Base-by-base conservation (phyloP, 1,140 invertebrate genomes). In the Lineus longissimus region DNA sequence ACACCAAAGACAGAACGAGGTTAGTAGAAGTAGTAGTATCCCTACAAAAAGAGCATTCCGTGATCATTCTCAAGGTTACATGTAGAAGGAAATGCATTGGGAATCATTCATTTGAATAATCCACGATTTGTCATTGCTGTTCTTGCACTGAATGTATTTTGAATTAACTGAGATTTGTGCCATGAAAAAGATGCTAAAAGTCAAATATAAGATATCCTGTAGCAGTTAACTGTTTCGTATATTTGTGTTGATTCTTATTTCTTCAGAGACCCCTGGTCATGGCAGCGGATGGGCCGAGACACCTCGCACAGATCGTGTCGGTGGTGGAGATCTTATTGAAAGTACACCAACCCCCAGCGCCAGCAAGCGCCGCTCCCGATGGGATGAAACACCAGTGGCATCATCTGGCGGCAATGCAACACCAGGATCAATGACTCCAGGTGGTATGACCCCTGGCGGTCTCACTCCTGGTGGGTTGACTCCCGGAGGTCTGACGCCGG, bases 1-100 rank as follows among this genome's bases (percentile, higher is more conserved):
- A 99, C 97, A 1, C 96, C 97, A 0, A 96, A 95, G 85, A 97
- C 94, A 17, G 94, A 97, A 79, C 87, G 94, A 76, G 89, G 89
- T 88, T 82, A 72, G 45, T 61, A 60, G 33, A 2, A 29, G 33
- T 36, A 7, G 6, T 36, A n/a, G n/a, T n/a, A n/a, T n/a, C n/a
- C n/a, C n/a, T n/a, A n/a, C n/a, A n/a, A n/a, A n/a, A n/a, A n/a
- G n/a, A n/a, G n/a, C n/a, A n/a, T n/a, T n/a, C n/a, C n/a, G n/a
- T n/a, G n/a, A n/a, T n/a, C n/a, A n/a, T n/a, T n/a, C n/a, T n/a
- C n/a, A n/a, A n/a, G n/a, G n/a, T n/a, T n/a, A n/a, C n/a, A n/a
- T n/a, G n/a, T n/a, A n/a, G n/a, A n/a, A n/a, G n/a, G n/a, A n/a
- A n/a, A n/a, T n/a, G n/a, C n/a, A n/a, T n/a, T n/a, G n/a, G n/a